Percentiles rank a stretch among this genome's conserved stretches.
Evolutionary conservation across 1,140 invertebrate species (phyloP).

Genomic region (Trichomalopsis sarcophagae): DNA sequence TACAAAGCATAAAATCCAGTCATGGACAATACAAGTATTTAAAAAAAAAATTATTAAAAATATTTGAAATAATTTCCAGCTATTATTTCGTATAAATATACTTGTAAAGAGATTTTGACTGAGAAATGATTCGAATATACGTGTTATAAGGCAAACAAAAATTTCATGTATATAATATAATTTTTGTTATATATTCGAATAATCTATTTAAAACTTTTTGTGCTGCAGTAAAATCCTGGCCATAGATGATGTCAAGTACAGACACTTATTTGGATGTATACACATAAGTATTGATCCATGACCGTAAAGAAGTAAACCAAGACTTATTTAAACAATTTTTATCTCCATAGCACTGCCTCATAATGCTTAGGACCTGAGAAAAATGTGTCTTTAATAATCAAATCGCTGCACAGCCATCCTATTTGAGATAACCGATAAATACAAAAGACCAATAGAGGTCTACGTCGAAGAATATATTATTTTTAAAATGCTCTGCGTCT

Average conservation of each 20-base stretch:
- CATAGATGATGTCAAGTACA: background rate
- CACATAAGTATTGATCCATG: background rate
- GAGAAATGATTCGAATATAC: background rate
- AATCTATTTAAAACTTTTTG: background rate
- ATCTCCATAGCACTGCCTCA: constrained; percentile 9
- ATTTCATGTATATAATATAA: background rate
- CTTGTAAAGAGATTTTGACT: background rate
- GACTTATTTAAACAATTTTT: constrained; percentile 9
- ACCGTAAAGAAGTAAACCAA: background rate
- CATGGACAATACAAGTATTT: background rate
- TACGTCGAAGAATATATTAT: constrained; percentile 33
- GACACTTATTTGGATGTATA: background rate
- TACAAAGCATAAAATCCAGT: background rate
- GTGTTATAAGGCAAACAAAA: background rate
- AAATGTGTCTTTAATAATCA: background rate
- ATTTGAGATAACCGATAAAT: constrained; percentile 34
- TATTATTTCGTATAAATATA: background rate
- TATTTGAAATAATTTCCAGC: background rate
- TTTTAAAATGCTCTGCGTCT: constrained; percentile 28
- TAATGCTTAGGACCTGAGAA: constrained; percentile 21
- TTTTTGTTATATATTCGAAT: background rate
- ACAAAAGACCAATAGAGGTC: background rate
- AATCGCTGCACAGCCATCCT: constrained; percentile 20
- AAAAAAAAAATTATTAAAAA: background rate
- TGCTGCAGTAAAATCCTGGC: background rate